phyloP scores from a whole-genome alignment of 2,888 invertebrate species.

The Monopis laevigella region DNA sequence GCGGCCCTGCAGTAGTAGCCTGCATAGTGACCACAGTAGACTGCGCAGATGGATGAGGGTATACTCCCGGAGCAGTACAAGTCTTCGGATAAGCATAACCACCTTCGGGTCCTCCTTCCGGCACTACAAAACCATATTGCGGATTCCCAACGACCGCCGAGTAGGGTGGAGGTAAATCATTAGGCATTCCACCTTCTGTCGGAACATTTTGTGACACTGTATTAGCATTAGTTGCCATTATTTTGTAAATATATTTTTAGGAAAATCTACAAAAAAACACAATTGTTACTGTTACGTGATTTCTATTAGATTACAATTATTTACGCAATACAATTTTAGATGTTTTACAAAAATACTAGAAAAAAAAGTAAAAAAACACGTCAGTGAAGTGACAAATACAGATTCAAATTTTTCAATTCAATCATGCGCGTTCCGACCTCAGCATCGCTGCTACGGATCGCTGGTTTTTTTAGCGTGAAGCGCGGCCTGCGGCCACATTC shows the following conservation, averaged over 20 bases:
- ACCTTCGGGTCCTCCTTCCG: constrained; percentile 24
- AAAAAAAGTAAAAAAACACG: too few species aligned
- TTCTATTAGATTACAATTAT: too few species aligned
- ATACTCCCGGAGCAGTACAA: constrained; percentile 50
- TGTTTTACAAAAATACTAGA: too few species aligned
- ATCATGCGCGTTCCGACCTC: too few species aligned
- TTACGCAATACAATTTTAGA: too few species aligned
- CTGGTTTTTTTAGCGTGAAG: too few species aligned
- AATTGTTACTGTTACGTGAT: too few species aligned
- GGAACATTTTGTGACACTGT: constrained; percentile 27
- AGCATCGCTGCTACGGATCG: too few species aligned
- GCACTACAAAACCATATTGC: constrained; percentile 45
- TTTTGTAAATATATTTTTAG: constrained; percentile 10
- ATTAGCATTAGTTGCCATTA: constrained; percentile 44
- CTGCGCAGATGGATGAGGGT: constrained; percentile 42
- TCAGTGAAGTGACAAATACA: too few species aligned
- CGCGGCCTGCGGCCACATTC: too few species aligned
- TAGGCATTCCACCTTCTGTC: constrained; percentile 21
- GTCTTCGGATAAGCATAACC: constrained; percentile 36
- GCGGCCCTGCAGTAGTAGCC: constrained; percentile 29
- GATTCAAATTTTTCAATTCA: too few species aligned
- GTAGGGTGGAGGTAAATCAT: constrained; percentile 58
- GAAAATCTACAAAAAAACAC: neutral
- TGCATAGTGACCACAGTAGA: constrained; percentile 28
- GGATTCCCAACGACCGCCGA: constrained; percentile 52